Base-by-base conservation (phyloP, 1,140 invertebrate species). In the Fopius arisanus region DNA sequence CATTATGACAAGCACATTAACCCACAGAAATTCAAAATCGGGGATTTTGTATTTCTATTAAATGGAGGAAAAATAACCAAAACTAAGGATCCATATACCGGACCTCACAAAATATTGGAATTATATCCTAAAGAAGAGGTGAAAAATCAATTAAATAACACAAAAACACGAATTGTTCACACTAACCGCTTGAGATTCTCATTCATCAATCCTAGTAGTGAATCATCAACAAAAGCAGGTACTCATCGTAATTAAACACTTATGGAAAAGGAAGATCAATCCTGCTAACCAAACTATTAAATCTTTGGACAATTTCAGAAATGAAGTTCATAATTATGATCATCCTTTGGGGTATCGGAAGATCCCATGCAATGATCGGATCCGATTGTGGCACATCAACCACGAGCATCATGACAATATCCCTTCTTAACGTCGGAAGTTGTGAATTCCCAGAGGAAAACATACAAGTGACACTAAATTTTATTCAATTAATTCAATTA, bases 401-500 rank as follows among this genome's bases (percentile, higher is more conserved):
- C 12, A 6, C 40, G 16, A 71, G 74, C 41, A 69, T 74, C 3
- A 67, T 67, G 1, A 71, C 67, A 1, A 14, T 73, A 9, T 75
- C 73, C 4, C 19, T 75, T 16, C 33, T 72, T 12, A 31, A 72
- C n/a, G 69, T 62, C 1, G 70, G 51, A 10, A 59, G 73, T n/a
- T 75, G 74, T 26, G 69, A 75, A 19, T 43, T 75, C 12, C 51
- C 48, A 21, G 33, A 67, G 19, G 19, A 41, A 33, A 51, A 75
- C 48, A 31, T 73, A 2, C 41, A 37, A 5, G 31, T 37, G 3
- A 65, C 43, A 2, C 28, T 37, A 54, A 19, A 40, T 0, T 72
- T 33, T 31, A 66, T 77, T 9, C 51, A 77, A 48, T 51, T 77
- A 26, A 67, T 59, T n/a, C n/a, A n/a, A n/a, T n/a, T n/a, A n/a